Evolutionary conservation across 1,140 invertebrate species (phyloP).

Genomic region (Zaprionus tsacasi): DNA sequence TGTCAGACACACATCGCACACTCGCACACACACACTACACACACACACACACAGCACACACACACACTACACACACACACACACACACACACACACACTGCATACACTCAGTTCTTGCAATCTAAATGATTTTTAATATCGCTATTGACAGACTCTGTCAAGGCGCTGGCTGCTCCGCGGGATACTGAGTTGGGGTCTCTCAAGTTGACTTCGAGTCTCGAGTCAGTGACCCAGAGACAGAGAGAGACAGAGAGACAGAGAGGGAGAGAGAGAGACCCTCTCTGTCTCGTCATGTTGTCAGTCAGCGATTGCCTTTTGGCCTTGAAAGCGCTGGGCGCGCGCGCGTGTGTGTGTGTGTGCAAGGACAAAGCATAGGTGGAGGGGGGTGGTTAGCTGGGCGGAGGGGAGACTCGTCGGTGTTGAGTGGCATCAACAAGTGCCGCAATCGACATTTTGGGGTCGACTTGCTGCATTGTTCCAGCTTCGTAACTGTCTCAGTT

Average conservation of each 20-base stretch:
- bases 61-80: no score
- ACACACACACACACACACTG: no score
- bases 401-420: neutral
- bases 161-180: neutral
- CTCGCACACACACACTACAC: conserved; percentile 10
- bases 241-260: neutral
- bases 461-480: conserved; percentile 4
- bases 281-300: conserved; percentile 5
- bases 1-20: conserved; percentile 11
- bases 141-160: conserved; percentile 60
- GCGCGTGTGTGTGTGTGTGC: neutral
- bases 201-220: conserved; percentile 4
- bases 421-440: conserved; percentile 4
- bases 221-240: neutral
- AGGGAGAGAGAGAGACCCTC: neutral
- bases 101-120: conserved; percentile 50
- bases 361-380: neutral
- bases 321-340: neutral
- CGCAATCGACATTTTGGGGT: conserved; percentile 2
- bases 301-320: conserved; percentile 3
- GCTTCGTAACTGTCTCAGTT: conserved; percentile 1
- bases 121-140: conserved; percentile 72
- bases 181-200: neutral
- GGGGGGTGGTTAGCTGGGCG: neutral
- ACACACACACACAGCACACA: no score